phyloP scores from a whole-genome alignment of 2,797 vertebrate species.

The Pangasius krempfi region DNA sequence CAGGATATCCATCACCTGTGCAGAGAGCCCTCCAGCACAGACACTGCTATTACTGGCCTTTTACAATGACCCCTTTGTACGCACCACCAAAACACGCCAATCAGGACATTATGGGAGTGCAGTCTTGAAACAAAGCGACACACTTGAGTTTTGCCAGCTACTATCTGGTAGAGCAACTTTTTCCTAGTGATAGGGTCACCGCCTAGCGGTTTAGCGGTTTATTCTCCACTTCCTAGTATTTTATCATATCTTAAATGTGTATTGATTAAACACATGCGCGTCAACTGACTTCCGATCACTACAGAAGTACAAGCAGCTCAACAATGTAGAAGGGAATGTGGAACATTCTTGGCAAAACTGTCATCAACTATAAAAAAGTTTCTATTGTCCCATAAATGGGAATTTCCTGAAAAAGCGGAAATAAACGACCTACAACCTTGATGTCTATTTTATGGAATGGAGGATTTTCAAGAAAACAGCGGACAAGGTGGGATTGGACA shows the following conservation, averaged over 20 bases:
- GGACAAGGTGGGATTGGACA: not conserved
- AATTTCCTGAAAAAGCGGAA: constrained; percentile 57
- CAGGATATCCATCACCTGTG: constrained; percentile 68
- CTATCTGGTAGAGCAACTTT: not conserved
- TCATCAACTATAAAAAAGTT: constrained; percentile 52
- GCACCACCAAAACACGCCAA: constrained; percentile 57
- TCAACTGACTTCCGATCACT: not conserved
- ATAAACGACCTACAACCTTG: constrained; percentile 25
- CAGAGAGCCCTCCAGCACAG: constrained; percentile 36
- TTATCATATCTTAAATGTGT: not conserved
- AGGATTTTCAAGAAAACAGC: constrained; percentile 46
- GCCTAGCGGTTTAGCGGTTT: not conserved
- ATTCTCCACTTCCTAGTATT: not conserved
- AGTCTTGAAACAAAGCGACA: constrained; percentile 41
- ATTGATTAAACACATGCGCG: not conserved
- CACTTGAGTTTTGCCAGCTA: constrained; percentile 26
- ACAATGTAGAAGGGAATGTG: constrained; percentile 48
- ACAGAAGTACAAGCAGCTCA: not conserved
- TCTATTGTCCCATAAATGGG: constrained; percentile 57
- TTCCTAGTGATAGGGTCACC: not conserved
- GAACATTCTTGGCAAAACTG: constrained; percentile 59
- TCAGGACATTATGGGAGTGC: constrained; percentile 42
- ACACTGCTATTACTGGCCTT: constrained; percentile 55
- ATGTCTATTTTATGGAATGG: constrained; percentile 24
- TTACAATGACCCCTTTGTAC: constrained; percentile 59